These are phyloP conservation scores for Barbus barbus DNA, from an alignment of 2,113 vertebrate genomes.

Conservation along the genomic window DNA sequence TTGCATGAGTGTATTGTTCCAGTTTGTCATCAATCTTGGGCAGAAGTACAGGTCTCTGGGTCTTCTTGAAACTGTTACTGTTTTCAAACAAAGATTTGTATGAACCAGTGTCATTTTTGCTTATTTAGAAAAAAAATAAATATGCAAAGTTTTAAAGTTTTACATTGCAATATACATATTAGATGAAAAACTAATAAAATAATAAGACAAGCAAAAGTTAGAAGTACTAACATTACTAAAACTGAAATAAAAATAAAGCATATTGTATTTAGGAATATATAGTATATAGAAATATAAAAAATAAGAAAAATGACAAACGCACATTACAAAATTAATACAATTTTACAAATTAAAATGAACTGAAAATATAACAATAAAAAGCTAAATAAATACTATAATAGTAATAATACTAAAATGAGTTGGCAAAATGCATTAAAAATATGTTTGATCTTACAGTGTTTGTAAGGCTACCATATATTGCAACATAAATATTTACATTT, in stretches of 20 bases:
- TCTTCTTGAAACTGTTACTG: constrained; percentile 90
- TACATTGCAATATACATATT: not conserved
- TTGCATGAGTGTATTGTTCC: constrained; percentile 89
- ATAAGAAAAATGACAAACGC: not conserved
- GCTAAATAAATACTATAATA: not conserved
- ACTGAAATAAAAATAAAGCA: not conserved
- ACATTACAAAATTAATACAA: not conserved
- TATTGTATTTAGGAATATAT: not conserved
- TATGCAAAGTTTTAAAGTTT: not conserved
- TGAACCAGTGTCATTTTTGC: not conserved
- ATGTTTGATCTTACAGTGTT: not conserved
- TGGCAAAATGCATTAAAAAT: not conserved
- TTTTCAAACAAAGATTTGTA: constrained; percentile 48
- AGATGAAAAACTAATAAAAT: not conserved
- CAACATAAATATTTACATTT: not conserved
- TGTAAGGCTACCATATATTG: not conserved
- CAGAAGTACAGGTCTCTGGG: constrained; percentile 76
- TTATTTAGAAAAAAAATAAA: not conserved
- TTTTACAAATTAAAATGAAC: not conserved
- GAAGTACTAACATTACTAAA: not conserved
- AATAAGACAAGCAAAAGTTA: not conserved
- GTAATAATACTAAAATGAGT: not conserved
- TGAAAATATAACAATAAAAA: not conserved
- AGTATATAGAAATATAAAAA: not conserved
- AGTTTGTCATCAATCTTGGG: constrained; percentile 86